Evolutionary conservation across 1,140 invertebrate genomes (phyloP), one percentile per base, ranked within the genome.

Genomic region (Rhagoletis zephyria): DNA sequence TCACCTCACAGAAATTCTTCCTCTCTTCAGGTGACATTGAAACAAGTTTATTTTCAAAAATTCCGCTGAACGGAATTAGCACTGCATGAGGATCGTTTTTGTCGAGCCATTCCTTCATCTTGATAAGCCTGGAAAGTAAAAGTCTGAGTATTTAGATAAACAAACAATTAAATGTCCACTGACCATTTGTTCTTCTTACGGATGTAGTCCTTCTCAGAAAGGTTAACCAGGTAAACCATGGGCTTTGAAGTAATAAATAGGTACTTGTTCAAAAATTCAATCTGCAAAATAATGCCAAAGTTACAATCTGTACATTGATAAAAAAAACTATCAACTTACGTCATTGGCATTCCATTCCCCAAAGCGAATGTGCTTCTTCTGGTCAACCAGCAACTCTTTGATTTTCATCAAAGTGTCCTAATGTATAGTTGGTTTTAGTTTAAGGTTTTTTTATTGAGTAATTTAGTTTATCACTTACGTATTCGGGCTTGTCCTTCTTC

Each of bases 171-270:
- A n/a, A n/a, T n/a, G n/a, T n/a, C n/a, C n/a, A n/a, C n/a, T n/a
- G n/a, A n/a, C 98, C 98, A 99, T 95, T 99, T 99, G 93, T 99
- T 99, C 94, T 99, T 99, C 94, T 99, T 99, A 89, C 98, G 96
- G 90, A 99, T 98, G 93, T 98, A 99, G 94, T 99, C 99, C 93
- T 98, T 99, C 93, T 99, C 98, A 0, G 98, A 98, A 63, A 99
- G 94, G 94, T 99, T 99, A 0, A 99, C 96, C 86, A 99, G 94
- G 93, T 99, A 99, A 90, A 99, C 97, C 74, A 98, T 97, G 6
- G 99, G 99, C 93, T 99, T 99, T 0, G 98, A 97, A n/a, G 99
- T 99, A 40, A 99, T 94, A 91, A 99, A 98, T 87, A 99, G 94
- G 93, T 99, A 97, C 93, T 98, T 98, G 93, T 99, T 99, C 63